Evolutionary conservation across 2,113 vertebrate genomes (phyloP).

Genomic region (Climacteris rufus): DNA sequence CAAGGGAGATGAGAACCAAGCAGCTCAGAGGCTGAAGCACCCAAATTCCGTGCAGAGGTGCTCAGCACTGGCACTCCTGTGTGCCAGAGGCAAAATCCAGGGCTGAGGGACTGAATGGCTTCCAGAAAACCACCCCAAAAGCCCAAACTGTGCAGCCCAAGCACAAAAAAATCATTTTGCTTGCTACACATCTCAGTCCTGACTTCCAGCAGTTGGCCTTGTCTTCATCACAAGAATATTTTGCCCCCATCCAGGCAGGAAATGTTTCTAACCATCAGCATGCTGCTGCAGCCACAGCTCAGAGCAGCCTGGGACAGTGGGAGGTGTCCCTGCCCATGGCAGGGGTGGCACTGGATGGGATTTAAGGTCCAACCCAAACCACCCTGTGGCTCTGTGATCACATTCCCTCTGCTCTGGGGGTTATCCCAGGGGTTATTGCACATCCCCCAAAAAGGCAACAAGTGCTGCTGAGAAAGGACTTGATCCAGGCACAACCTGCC

Average conservation of each 20-base stretch:
- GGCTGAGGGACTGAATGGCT: not conserved
- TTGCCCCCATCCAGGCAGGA: not conserved
- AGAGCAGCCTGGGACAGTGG: not conserved
- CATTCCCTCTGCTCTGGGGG: not conserved
- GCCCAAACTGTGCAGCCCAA: not conserved
- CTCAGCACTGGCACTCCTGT: not conserved
- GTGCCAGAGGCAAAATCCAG: not conserved
- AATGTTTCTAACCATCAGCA: not conserved
- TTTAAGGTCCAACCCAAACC: not conserved
- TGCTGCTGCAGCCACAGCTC: not conserved
- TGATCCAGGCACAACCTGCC: not conserved
- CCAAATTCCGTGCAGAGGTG: not conserved
- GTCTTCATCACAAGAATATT: not conserved
- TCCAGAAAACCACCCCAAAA: not conserved
- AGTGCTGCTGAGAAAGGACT: not conserved
- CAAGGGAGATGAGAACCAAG: not conserved
- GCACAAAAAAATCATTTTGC: not conserved
- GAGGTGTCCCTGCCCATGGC: not conserved
- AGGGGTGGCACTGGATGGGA: accelerated
- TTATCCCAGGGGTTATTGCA: not conserved
- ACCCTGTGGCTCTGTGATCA: not conserved
- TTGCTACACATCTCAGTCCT: not conserved
- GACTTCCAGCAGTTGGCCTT: not conserved
- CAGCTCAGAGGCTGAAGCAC: not conserved
- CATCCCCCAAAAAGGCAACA: not conserved